These are phyloP conservation scores for Notodonta ziczac DNA, from an alignment of 2,888 invertebrate species.

Conservation along the genomic window DNA sequence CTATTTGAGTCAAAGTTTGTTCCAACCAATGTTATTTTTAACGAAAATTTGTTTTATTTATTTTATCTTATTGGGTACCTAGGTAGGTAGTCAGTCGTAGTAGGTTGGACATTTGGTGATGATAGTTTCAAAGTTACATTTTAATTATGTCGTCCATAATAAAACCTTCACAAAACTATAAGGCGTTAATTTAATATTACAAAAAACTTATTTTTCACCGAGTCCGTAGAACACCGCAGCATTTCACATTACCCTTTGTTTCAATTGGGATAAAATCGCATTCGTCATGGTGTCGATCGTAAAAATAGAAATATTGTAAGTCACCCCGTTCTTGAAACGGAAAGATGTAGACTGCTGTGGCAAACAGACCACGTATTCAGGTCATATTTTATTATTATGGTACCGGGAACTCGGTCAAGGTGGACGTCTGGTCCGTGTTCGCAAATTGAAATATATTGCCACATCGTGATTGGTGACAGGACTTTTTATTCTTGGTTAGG, in stretches of 20 bases:
- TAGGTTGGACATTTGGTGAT: too few species aligned
- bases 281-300: conserved; percentile 18
- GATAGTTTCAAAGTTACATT: too few species aligned
- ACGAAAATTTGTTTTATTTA: too few species aligned
- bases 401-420: conserved; percentile 52
- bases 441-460: conserved; percentile 31
- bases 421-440: conserved; percentile 16
- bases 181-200: too few species aligned
- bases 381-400: conserved; percentile 44
- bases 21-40: too few species aligned
- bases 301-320: conserved; percentile 31
- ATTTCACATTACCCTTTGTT: conserved; percentile 5
- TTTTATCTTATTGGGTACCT: too few species aligned
- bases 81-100: too few species aligned
- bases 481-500: neutral
- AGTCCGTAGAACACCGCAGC: neutral
- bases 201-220: neutral
- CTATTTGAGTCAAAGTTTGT: too few species aligned
- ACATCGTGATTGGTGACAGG: conserved; percentile 8
- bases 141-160: too few species aligned
- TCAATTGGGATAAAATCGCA: conserved; percentile 25
- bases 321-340: conserved; percentile 30
- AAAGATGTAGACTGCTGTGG: conserved; percentile 35
- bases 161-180: too few species aligned
- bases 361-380: conserved; percentile 48